Evolutionary conservation across 1,140 invertebrate species (phyloP), one percentile per base, ranked within the genome.

Genomic region (Contarinia nasturtii): DNA sequence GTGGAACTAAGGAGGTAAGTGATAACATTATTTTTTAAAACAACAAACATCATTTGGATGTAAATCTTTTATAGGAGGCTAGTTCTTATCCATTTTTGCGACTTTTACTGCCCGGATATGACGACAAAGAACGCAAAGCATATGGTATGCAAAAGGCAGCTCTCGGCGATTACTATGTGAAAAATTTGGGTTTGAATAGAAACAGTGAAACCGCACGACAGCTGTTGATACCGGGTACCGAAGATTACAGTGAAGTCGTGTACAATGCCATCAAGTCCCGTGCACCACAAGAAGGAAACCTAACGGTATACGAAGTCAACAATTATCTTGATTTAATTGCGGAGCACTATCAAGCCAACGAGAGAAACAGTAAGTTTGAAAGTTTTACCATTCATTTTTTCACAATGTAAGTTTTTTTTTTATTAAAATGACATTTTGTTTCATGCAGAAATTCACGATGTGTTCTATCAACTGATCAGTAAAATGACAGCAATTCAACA

Each of bases 221-320:
- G 46, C 52, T 52, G 40, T 52, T 46, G 46, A 45, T 52, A 42
- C 51, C 65, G 51, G 60, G 63, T 22, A 72, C 71, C 11, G 82
- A n/a, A n/a, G n/a, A 90, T 65, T 88, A 88, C 67, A 80, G 77
- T 8, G 77, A 79, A 54, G 72, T 78, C 18, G 75, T 82, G 7
- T 80, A 73, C 59, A 70, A 65, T 55, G 69, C 88, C 7, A 61
- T 88, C n/a, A 68, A 71, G 52, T 75, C 71, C 50, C 68, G 80
- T 33, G 74, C 80, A 54, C 64, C 67, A 49, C 49, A 51, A 7
- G 52, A 50, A 46, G 47, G 52, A 57, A 47, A 66, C 41, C 56
- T 83, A 37, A 73, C 69, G 0, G 65, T 88, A 18, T 56, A 68
- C 41, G 67, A 81, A 38, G 67, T 88, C 0, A 86, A 90, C 59